A percentile compares a stretch with the other conserved stretches of the same genome.
These are phyloP conservation scores for Morelia viridis DNA, from an alignment of 2,797 vertebrate species.

Conservation along the genomic window DNA sequence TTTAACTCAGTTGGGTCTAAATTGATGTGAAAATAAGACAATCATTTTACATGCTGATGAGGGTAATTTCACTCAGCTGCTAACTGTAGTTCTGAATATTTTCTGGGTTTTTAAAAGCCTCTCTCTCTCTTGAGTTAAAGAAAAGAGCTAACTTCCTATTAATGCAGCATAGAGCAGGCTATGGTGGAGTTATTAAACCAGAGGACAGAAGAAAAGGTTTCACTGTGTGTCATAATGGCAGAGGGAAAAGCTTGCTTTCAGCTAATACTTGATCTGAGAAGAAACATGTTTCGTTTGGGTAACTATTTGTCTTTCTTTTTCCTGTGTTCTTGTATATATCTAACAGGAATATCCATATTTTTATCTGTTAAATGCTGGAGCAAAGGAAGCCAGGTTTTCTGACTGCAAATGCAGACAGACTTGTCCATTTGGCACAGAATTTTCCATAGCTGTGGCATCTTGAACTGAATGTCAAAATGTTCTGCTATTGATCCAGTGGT, in stretches of 20 bases:
- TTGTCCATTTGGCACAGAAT: not conserved
- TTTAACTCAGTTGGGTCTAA: not conserved
- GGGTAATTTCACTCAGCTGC: not conserved
- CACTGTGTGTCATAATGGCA: not conserved
- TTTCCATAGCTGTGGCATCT: accelerated
- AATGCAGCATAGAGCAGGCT: not conserved
- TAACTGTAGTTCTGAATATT: not conserved
- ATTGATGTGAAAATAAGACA: not conserved
- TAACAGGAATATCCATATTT: not conserved
- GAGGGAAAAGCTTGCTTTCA: not conserved
- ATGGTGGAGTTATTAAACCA: not conserved
- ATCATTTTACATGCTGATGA: not conserved
- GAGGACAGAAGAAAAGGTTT: not conserved
- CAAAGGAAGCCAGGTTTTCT: not conserved
- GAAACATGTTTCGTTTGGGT: not conserved
- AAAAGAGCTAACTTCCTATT: not conserved
- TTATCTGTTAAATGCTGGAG: not conserved
- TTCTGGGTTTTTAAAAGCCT: not conserved
- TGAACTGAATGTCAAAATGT: not conserved
- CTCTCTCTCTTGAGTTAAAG: not conserved
- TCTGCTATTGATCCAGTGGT: not conserved
- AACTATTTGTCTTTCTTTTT: not conserved
- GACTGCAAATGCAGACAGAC: not conserved
- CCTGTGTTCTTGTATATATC: not conserved
- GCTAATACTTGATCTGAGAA: not conserved